phyloP scores from a whole-genome alignment of 2,113 vertebrate species.

The Grallaria varia region DNA sequence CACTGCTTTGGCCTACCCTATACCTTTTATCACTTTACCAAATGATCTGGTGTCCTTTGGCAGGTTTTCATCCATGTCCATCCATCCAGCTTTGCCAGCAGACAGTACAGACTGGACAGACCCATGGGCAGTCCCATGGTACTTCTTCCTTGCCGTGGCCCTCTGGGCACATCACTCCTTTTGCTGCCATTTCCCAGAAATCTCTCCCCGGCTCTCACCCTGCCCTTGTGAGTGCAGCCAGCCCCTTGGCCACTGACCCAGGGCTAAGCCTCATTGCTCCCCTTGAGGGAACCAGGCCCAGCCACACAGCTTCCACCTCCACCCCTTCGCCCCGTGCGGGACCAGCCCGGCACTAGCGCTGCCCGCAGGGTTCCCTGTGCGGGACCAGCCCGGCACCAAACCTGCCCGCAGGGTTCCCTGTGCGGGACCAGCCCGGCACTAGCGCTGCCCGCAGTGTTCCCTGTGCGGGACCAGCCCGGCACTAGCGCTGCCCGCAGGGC shows the following conservation, averaged over 20 bases:
- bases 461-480: no score
- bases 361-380: no score
- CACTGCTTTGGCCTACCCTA: not conserved
- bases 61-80: not conserved
- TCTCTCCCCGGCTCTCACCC: not conserved
- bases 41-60: not conserved
- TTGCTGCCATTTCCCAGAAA: not conserved
- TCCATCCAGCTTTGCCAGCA: fast-evolving
- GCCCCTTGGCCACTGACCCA: not conserved
- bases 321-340: fast-evolving
- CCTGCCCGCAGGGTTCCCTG: no score
- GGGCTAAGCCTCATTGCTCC: not conserved
- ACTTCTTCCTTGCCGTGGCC: fast-evolving
- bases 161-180: not conserved
- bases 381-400: no score
- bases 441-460: no score
- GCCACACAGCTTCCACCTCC: not conserved
- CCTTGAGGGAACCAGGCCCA: not conserved
- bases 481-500: no score
- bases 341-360: no score
- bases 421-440: no score
- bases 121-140: fast-evolving
- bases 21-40: not conserved
- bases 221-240: fast-evolving
- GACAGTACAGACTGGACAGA: fast-evolving